Conservation (phyloP, 2,888 invertebrate species). For the Anaspis maculata region DNA sequence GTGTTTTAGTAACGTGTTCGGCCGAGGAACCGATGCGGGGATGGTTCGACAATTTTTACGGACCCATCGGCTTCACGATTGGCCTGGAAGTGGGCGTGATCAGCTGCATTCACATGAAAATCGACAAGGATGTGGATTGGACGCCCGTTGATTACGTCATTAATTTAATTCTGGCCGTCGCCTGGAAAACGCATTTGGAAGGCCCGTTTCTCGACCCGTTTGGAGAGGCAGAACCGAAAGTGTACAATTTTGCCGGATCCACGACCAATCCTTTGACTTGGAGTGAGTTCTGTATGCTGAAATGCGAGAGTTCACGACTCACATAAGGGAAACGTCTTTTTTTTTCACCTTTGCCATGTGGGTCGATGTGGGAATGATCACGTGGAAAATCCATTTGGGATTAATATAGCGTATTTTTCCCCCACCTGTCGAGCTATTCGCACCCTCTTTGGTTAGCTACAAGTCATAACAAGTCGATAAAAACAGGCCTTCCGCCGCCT, state of each 20-base stretch:
- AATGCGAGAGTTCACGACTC: slow-evolving; percentile 24
- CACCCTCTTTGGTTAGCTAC: too few species aligned
- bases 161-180: slow-evolving; percentile 52
- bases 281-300: background rate
- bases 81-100: slow-evolving; percentile 22
- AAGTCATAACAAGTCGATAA: too few species aligned
- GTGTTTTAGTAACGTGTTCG: slow-evolving; percentile 23
- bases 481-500: too few species aligned
- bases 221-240: too few species aligned
- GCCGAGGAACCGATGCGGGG: slow-evolving; percentile 39
- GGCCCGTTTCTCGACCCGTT: too few species aligned
- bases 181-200: too few species aligned
- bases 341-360: background rate
- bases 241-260: slow-evolving; percentile 40
- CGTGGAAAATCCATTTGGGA: too few species aligned
- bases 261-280: slow-evolving; percentile 1
- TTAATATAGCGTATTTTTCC: too few species aligned
- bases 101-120: slow-evolving; percentile 45
- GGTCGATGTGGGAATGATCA: too few species aligned
- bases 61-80: slow-evolving; percentile 20
- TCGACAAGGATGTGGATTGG: slow-evolving; percentile 43
- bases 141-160: slow-evolving; percentile 60
- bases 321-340: background rate
- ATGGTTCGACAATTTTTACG: slow-evolving; percentile 45
- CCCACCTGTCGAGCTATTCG: too few species aligned